phyloP scores from a whole-genome alignment of 2,113 vertebrate genomes.

The Halcyon senegalensis region DNA sequence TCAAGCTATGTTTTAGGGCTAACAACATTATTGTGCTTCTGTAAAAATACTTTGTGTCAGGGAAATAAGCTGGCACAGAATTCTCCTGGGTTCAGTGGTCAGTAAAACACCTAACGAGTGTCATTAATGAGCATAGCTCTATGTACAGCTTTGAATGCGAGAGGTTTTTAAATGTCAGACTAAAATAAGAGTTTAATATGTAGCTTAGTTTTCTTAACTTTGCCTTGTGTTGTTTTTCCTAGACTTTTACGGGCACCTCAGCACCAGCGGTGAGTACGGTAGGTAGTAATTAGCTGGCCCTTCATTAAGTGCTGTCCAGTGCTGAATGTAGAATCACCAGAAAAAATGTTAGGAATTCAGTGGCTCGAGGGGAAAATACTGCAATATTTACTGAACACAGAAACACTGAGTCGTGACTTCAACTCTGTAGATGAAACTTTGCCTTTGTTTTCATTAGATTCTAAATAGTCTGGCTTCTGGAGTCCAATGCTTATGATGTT shows the following conservation, averaged over 20 bases:
- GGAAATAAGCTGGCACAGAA: neutral
- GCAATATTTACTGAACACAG: neutral
- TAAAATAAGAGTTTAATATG: neutral
- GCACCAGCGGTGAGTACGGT: slow-evolving; percentile 59
- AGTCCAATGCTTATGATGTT: neutral
- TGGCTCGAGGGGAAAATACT: neutral
- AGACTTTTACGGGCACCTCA: slow-evolving; percentile 49
- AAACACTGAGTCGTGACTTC: neutral
- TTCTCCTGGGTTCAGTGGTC: neutral
- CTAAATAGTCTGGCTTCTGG: neutral
- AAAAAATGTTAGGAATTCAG: slow-evolving; percentile 51
- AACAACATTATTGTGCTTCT: accelerated
- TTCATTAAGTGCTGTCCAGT: slow-evolving; percentile 45
- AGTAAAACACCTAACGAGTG: neutral
- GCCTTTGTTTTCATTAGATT: neutral
- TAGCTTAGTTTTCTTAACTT: slow-evolving; percentile 53
- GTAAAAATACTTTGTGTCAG: neutral
- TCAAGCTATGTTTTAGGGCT: neutral
- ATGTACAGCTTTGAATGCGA: neutral
- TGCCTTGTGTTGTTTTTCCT: slow-evolving; percentile 62
- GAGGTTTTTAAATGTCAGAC: neutral
- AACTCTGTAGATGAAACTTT: neutral
- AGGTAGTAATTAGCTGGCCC: slow-evolving; percentile 55
- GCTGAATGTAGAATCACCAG: slow-evolving; percentile 19
- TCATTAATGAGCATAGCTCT: neutral